phyloP scores from a whole-genome alignment of 2,797 vertebrate species.

The Cynodonichthys magdalenae region DNA sequence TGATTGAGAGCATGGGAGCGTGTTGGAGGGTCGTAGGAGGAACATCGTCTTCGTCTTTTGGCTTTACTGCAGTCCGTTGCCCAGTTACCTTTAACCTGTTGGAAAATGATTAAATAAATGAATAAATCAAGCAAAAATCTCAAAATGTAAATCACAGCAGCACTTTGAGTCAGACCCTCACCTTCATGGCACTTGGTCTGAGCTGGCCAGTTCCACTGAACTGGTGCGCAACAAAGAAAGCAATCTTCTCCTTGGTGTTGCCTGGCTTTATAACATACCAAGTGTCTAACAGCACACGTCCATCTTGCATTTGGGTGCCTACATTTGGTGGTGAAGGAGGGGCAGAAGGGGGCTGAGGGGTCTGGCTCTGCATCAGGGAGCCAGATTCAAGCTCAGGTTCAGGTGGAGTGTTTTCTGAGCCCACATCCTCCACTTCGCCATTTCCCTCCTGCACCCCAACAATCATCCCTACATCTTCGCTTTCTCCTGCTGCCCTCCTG shows the following conservation, averaged over 20 bases:
- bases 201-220: slow-evolving; percentile 83
- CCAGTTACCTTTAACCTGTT: slow-evolving; percentile 92
- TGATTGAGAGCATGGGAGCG: slow-evolving; percentile 68
- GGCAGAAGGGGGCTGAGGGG: slow-evolving; percentile 51
- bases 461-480: slow-evolving; percentile 64
- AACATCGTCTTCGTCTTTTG: slow-evolving; percentile 90
- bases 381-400: slow-evolving; percentile 61
- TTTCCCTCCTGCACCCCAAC: slow-evolving; percentile 56
- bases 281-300: slow-evolving; percentile 91
- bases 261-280: slow-evolving; percentile 98
- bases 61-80: slow-evolving; percentile 92
- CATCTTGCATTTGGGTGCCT: slow-evolving; percentile 84
- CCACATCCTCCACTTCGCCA: slow-evolving; percentile 73
- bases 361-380: slow-evolving; percentile 53
- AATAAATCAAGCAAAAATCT: background rate
- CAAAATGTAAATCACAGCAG: background rate
- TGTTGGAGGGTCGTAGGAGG: slow-evolving; percentile 87
- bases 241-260: slow-evolving; percentile 98
- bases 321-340: slow-evolving; percentile 67
- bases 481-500: slow-evolving; percentile 60
- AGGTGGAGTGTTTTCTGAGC: slow-evolving; percentile 83
- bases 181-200: slow-evolving; percentile 90
- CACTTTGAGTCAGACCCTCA: slow-evolving; percentile 20
- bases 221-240: slow-evolving; percentile 96
- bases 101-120: background rate